Base-by-base conservation (phyloP, 2,113 vertebrate species). In the Bostrychus sinensis region DNA sequence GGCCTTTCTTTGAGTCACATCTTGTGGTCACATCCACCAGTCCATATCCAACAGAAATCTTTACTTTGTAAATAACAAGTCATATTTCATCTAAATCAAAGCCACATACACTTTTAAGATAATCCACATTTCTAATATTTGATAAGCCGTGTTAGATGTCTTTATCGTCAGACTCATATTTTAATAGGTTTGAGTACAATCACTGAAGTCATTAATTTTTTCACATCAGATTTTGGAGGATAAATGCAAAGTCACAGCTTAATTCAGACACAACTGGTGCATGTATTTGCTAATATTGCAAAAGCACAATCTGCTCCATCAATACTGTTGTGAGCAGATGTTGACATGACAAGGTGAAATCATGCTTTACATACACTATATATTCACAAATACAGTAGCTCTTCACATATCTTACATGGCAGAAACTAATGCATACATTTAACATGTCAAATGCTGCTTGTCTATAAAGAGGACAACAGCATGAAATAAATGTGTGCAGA, bases 321-420 rank as follows among this genome's bases (percentile, higher is more conserved):
- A n/a, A n/a, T n/a, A n/a, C n/a, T n/a, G n/a, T n/a, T n/a, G n/a
- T n/a, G n/a, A n/a, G n/a, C n/a, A 50, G 19, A 22, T 38, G 43
- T 22, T 62, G 74, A 71, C 62, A 61, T 62, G 61, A 28, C 42
- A 26, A 32, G 20, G 22, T 56, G 42, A 67, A 72, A 71, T 12
- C 12, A 4, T 3, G 16, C 37, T 50, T 25, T 75, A 16, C 5
- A 1, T 19, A 13, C 5, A 41, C 7, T 25, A 5, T 36, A 23
- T 39, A 54, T 36, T 50, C 20, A 14, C 55, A 67, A 9, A 37
- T 11, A n/a, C n/a, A n/a, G n/a, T n/a, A n/a, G 6, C 20, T 25
- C 7, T 11, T n/a, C 59, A 10, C 38, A 5, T 1, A n/a, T 16
- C 32, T 19, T 36, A 16, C 59, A 25, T n/a, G 20, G 11, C 19